Conservation (phyloP, 2,113 vertebrate species). For the Taurulus bubalis region DNA sequence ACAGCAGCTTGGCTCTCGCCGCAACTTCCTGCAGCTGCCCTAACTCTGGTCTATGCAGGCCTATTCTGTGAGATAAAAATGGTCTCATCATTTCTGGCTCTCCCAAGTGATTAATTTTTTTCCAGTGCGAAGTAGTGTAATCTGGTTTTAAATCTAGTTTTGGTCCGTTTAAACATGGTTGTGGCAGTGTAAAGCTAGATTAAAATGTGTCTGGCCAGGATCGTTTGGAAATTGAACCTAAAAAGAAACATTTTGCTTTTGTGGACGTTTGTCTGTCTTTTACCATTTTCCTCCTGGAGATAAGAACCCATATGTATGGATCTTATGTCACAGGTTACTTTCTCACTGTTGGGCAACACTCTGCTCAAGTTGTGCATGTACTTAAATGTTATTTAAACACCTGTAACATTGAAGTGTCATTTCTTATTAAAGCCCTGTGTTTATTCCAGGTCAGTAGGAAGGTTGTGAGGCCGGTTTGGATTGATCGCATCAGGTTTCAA, state of each 20-base stretch:
- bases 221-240: neutral
- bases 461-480: neutral
- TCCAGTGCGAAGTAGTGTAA: neutral
- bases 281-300: neutral
- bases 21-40: neutral
- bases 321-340: neutral
- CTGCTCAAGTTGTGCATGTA: neutral
- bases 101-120: neutral
- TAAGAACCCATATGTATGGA: neutral
- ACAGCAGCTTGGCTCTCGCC: neutral
- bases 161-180: neutral
- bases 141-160: neutral
- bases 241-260: neutral
- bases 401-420: neutral
- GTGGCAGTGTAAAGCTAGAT: neutral
- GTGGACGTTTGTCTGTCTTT: neutral
- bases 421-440: neutral
- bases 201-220: neutral
- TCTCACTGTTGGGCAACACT: neutral
- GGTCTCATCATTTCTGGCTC: constrained; percentile 4
- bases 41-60: neutral
- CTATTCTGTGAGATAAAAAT: neutral
- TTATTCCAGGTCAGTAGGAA: neutral
- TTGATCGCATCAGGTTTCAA: neutral
- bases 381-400: neutral